phyloP scores from a whole-genome alignment of 2,888 invertebrate genomes.

The Cylindroiulus punctatus region DNA sequence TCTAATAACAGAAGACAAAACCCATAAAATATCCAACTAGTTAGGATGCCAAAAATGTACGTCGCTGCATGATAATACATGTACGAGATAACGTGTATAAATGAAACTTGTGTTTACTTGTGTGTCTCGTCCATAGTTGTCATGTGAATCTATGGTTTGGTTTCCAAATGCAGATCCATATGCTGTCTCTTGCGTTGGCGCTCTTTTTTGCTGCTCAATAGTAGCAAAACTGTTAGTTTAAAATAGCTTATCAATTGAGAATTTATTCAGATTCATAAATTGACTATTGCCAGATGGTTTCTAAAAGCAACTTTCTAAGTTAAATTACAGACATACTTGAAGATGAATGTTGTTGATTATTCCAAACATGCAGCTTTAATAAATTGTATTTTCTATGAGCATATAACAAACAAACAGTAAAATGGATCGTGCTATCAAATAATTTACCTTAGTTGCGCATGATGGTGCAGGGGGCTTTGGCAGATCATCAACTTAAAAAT shows the following conservation, averaged over 20 bases:
- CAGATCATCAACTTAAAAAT: conserved; percentile 1
- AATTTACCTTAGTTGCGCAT: background rate
- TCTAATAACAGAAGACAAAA: too few relatives aligned
- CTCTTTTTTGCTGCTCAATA: conserved; percentile 24
- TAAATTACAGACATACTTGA: background rate
- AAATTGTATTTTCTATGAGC: background rate
- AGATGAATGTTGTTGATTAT: background rate
- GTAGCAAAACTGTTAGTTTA: background rate
- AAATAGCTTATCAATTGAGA: background rate
- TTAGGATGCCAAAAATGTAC: too few relatives aligned
- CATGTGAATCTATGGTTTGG: background rate
- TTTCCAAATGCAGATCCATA: conserved; percentile 45
- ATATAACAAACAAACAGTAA: background rate
- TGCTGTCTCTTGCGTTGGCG: conserved; percentile 44
- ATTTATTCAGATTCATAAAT: background rate
- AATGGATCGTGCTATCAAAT: background rate
- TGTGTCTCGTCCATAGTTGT: background rate
- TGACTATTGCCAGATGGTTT: background rate
- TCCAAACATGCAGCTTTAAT: conserved; percentile 11
- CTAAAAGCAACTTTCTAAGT: background rate
- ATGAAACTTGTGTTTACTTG: background rate
- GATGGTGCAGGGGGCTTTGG: conserved; percentile 43
- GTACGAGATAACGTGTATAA: too few relatives aligned
- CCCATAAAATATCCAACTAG: too few relatives aligned
- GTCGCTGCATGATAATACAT: too few relatives aligned